These are phyloP conservation scores for Ornithoptera alexandrae DNA, from an alignment of 2,888 invertebrate species.

Conservation along the genomic window DNA sequence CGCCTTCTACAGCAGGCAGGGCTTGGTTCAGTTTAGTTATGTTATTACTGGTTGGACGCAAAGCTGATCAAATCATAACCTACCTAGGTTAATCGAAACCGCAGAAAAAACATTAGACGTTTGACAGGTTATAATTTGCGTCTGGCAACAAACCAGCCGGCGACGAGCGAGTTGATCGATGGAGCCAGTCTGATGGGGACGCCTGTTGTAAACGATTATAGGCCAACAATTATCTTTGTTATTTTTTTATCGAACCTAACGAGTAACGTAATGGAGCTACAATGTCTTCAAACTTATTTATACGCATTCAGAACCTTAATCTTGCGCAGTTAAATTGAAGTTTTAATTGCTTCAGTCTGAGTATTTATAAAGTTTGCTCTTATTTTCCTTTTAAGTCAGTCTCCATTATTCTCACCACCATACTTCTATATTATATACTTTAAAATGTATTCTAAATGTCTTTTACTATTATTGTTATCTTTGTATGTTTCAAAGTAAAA, in stretches of 20 bases:
- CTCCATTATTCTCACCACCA: no score
- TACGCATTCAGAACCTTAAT: constrained; percentile 4
- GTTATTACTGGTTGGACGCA: no score
- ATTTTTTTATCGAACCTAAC: constrained; percentile 25
- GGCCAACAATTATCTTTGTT: constrained; percentile 28
- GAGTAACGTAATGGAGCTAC: constrained; percentile 14
- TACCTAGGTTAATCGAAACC: background rate
- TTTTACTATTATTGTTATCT: no score
- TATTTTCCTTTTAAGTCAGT: background rate
- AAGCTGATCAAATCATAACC: no score
- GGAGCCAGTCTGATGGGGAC: constrained; percentile 30
- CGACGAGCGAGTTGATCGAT: constrained; percentile 28
- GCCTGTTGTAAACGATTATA: constrained; percentile 28
- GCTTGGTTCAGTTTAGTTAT: no score
- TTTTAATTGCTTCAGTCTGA: background rate
- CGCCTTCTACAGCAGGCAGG: no score
- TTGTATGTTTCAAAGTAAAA: no score
- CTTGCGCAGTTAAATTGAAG: constrained; percentile 7
- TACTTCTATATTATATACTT: no score
- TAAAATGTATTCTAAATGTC: no score
- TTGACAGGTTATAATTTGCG: constrained; percentile 29
- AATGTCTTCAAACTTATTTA: constrained; percentile 17
- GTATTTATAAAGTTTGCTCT: background rate
- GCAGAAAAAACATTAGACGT: constrained; percentile 23
- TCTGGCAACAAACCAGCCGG: constrained; percentile 24